Conservation (phyloP, 1,140 invertebrate species). For the Drosophila cardini region DNA sequence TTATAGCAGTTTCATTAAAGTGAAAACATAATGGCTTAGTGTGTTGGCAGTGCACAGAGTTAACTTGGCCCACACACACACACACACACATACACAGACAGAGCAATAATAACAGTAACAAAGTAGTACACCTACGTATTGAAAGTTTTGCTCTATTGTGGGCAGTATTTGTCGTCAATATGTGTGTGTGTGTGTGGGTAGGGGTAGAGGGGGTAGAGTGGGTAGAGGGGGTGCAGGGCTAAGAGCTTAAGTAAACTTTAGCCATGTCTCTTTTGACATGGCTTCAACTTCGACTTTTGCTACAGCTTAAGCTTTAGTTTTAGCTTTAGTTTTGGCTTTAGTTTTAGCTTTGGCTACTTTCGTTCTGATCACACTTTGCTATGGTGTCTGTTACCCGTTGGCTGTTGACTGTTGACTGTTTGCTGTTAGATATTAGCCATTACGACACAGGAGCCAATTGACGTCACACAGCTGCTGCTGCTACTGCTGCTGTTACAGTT, state of each 20-base stretch:
- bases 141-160: conserved; percentile 18
- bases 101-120: conserved; percentile 14
- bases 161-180: not conserved
- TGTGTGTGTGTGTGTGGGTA: not conserved
- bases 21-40: conserved; percentile 4
- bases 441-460: conserved; percentile 43
- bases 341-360: conserved; percentile 4
- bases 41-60: conserved; percentile 6
- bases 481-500: conserved; percentile 20
- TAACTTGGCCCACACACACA: conserved; percentile 11
- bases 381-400: conserved; percentile 2
- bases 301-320: no score
- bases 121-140: conserved; percentile 12
- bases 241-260: conserved; percentile 18
- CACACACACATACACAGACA: not conserved
- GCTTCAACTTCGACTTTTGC: no score
- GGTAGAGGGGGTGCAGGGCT: not conserved
- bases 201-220: no score
- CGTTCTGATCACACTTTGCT: conserved; percentile 7
- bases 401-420: conserved; percentile 6
- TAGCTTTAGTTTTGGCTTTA: not conserved
- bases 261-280: not conserved
- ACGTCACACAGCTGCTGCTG: conserved; percentile 64
- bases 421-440: conserved; percentile 15
- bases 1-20: conserved; percentile 3